Conservation (phyloP, 1,140 invertebrate species). For the Trissolcus basalis region DNA sequence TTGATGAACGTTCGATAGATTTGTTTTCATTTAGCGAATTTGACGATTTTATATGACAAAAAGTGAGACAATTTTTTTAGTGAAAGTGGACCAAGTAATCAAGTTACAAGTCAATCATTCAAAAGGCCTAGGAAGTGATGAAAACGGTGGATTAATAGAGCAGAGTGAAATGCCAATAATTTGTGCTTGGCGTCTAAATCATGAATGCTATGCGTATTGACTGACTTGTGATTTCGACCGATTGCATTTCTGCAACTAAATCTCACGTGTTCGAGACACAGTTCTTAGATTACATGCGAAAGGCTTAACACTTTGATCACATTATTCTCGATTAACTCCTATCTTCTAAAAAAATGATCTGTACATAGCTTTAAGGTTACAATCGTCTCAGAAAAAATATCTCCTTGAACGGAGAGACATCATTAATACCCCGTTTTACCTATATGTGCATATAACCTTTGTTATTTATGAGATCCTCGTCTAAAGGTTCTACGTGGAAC, state of each 20-base stretch:
- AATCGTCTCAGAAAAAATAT: too few relatives aligned
- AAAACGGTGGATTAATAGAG: constrained; percentile 20
- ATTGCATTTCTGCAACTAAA: constrained; percentile 29
- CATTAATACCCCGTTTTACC: too few relatives aligned
- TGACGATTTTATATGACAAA: not conserved
- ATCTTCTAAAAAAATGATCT: constrained; percentile 36
- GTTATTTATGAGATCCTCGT: too few relatives aligned
- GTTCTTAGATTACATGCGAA: constrained; percentile 10
- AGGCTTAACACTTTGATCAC: constrained; percentile 29
- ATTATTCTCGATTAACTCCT: constrained; percentile 39
- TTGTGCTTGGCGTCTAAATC: constrained; percentile 23
- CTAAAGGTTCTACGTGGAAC: not conserved
- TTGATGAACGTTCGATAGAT: too few relatives aligned
- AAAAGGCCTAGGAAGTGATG: constrained; percentile 26
- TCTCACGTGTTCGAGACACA: constrained; percentile 18
- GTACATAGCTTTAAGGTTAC: constrained; percentile 39
- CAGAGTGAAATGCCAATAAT: constrained; percentile 47
- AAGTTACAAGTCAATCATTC: constrained; percentile 24
- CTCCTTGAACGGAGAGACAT: too few relatives aligned
- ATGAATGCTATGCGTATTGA: constrained; percentile 20
- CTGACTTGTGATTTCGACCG: constrained; percentile 22
- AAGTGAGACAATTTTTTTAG: not conserved
- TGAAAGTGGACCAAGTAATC: not conserved
- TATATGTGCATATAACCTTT: too few relatives aligned
- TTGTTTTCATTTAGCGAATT: too few relatives aligned